Evolutionary conservation across 2,888 invertebrate genomes (phyloP).

Genomic region (Psococerastis gibbosa): DNA sequence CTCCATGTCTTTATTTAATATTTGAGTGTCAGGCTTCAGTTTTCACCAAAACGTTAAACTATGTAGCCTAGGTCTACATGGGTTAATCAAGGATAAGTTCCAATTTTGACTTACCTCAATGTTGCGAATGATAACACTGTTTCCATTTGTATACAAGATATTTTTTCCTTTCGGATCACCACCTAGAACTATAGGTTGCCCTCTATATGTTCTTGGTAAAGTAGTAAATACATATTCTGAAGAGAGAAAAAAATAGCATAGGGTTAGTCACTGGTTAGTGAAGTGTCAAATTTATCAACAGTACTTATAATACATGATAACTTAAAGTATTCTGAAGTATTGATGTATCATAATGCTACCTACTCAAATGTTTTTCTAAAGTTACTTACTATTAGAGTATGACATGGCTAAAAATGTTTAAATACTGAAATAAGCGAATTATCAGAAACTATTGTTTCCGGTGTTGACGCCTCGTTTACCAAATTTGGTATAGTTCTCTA

Average conservation of each 20-base stretch:
- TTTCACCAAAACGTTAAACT: no score
- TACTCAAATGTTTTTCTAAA: no score
- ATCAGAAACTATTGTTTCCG: not conserved
- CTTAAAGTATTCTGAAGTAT: no score
- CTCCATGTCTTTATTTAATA: no score
- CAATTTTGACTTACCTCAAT: constrained; percentile 63
- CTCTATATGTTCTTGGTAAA: constrained; percentile 84
- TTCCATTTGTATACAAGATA: constrained; percentile 92
- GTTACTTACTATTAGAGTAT: constrained; percentile 16
- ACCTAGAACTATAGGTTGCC: constrained; percentile 84
- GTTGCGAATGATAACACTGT: constrained; percentile 92
- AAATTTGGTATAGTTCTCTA: no score
- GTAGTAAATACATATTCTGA: constrained; percentile 80
- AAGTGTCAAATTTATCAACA: no score
- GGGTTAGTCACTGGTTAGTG: no score
- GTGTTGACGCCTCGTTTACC: constrained; percentile 5
- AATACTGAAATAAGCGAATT: not conserved
- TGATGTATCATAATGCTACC: no score
- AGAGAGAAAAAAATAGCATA: constrained; percentile 21
- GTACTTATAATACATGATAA: constrained; percentile 4
- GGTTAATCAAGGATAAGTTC: no score
- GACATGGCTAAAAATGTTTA: constrained; percentile 13
- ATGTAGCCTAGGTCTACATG: no score
- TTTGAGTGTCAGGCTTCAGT: no score
- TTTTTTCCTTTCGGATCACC: constrained; percentile 94